Base-by-base conservation (phyloP, 1,140 invertebrate genomes). In the Anoplolepis gracilipes region DNA sequence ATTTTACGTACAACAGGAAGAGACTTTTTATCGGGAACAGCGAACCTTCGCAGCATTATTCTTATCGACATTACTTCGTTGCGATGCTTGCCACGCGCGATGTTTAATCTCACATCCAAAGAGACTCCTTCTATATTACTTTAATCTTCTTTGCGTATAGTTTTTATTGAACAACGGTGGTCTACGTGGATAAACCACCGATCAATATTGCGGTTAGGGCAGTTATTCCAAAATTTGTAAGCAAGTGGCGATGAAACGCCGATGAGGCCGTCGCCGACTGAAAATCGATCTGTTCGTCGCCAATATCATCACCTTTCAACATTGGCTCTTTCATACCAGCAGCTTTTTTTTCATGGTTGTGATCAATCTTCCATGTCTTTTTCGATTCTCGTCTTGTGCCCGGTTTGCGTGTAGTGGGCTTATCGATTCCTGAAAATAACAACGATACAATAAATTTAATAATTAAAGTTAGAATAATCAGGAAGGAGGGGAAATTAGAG, bases 241-340 rank as follows among this genome's bases (percentile, higher is more conserved):
- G 73, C 33, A 85, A 70, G 19, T 85, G 57, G 19, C 85, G 88
- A 67, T 91, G 92, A 86, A 92, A 91, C 36, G 84, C 79, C 70
- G 91, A 91, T 65, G 92, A 92, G 62, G 93, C 92, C 30, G 91
- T 93, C n/a, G 92, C 91, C 78, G 93, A 94, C 90, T 93, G 91
- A 70, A 93, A 93, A 91, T 94, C 92, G 61, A 91, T 91, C 85
- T 91, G 89, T 46, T 92, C 93, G 42, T 92, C 91, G 42, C 88
- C 91, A 57, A 82, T 88, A n/a, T 93, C 93, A 59, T 91, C 87
- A 28, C 92, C 91, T 62, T 92, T 93, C 28, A 90, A 59, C 76
- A 90, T 88, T 33, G 92, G 89, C 30, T 93, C 92, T 87, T 92
- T 93, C 88, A 93, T 93, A 22, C 91, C 93, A 0, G 90, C 90